Conservation (phyloP, 2,888 invertebrate species). For the Cryptophagus acutangulus region DNA sequence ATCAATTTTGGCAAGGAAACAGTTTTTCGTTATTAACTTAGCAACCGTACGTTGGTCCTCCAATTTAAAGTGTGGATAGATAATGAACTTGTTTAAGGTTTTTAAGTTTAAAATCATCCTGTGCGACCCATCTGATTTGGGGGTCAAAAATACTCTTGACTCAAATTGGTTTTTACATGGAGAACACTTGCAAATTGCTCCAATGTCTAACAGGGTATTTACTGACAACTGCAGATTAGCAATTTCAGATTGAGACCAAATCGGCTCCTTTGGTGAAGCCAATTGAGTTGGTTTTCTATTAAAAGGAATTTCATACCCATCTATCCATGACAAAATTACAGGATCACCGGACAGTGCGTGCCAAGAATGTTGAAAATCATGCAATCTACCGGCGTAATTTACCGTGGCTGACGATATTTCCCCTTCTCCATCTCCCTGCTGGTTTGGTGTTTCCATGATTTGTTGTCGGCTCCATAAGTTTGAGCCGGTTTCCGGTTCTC, state of each 20-base stretch:
- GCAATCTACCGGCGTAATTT: constrained; percentile 1
- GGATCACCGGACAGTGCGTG: constrained; percentile 7
- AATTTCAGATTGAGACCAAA: constrained; percentile 3
- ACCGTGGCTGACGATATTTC: too few relatives aligned
- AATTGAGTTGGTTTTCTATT: constrained; percentile 5
- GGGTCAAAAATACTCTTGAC: constrained; percentile 11
- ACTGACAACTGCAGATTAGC: neutral
- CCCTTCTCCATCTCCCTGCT: too few relatives aligned
- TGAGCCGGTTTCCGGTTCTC: too few relatives aligned
- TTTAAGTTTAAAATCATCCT: neutral
- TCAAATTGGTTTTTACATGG: constrained; percentile 7
- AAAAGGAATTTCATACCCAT: constrained; percentile 13
- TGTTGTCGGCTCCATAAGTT: too few relatives aligned
- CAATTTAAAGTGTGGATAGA: constrained; percentile 1
- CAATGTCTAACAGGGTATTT: constrained; percentile 5
- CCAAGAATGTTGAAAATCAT: constrained; percentile 5
- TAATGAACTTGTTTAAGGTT: neutral
- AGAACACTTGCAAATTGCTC: constrained; percentile 9
- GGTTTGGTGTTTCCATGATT: too few relatives aligned
- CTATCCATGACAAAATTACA: constrained; percentile 11
- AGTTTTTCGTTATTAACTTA: constrained; percentile 1
- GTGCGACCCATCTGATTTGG: constrained; percentile 11
- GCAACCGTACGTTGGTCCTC: neutral
- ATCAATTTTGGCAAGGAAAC: neutral
- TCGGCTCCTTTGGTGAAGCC: neutral